A percentile compares a stretch with the other conserved stretches of the same genome.
Conservation (phyloP, 2,797 vertebrate genomes). For the Enteromius paludinosus region DNA sequence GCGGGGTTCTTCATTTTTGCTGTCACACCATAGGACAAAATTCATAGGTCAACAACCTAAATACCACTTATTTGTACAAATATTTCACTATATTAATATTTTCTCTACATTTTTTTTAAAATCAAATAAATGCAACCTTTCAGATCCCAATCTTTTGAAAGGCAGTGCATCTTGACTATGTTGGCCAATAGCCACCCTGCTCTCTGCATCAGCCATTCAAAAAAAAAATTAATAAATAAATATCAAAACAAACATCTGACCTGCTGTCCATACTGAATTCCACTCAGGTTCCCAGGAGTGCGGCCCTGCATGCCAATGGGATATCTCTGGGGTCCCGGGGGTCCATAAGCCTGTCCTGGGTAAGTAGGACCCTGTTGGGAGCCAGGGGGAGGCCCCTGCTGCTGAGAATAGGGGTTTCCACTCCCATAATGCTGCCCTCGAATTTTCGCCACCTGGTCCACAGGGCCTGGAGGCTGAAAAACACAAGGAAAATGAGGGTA, state of each 20-base stretch:
- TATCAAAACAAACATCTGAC: slow-evolving; percentile 71
- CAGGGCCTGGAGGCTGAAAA: slow-evolving; percentile 88
- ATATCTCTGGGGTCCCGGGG: slow-evolving; percentile 85
- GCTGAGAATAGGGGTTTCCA: slow-evolving; percentile 88
- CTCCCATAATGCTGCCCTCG: slow-evolving; percentile 90
- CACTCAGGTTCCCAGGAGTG: slow-evolving; percentile 84
- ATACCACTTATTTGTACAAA: neutral
- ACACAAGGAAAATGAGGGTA: neutral
- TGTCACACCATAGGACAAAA: too few species aligned
- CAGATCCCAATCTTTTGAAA: neutral
- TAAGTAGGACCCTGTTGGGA: slow-evolving; percentile 83
- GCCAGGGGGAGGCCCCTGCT: slow-evolving; percentile 80
- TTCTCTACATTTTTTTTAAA: neutral
- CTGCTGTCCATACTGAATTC: slow-evolving; percentile 95
- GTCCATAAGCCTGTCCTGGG: slow-evolving; percentile 85
- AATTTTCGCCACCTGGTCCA: slow-evolving; percentile 99
- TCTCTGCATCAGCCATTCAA: neutral
- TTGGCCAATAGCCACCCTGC: neutral
- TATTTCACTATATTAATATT: neutral
- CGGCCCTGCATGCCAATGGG: slow-evolving; percentile 90
- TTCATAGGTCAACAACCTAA: neutral
- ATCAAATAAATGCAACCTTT: neutral
- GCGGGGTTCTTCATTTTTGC: too few species aligned
- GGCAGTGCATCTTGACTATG: neutral
- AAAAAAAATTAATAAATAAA: neutral